Evolutionary conservation across 2,888 invertebrate species (phyloP).

Genomic region (Dryococelus australis): DNA sequence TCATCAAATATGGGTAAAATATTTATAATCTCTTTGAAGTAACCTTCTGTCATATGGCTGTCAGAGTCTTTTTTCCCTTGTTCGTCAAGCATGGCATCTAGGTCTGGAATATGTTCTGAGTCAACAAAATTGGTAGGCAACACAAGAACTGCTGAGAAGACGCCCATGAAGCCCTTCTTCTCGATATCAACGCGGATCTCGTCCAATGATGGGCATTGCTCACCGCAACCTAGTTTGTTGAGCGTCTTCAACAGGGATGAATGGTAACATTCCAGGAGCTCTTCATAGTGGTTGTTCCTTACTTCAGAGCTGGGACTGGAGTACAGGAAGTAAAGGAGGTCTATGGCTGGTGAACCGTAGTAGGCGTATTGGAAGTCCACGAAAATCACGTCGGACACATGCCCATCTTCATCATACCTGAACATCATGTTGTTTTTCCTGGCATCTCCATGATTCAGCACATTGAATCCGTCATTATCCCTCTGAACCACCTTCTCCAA

Average conservation of each 20-base stretch:
- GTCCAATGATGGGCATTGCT: neutral
- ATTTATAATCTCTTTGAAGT: neutral
- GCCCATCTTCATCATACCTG: neutral
- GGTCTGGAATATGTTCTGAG: neutral
- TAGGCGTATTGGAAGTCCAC: neutral
- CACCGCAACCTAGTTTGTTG: neutral
- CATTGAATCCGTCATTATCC: neutral
- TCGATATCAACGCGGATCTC: neutral
- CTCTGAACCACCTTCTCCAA: neutral
- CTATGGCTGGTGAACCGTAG: neutral
- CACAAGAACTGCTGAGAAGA: neutral
- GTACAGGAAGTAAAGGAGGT: neutral
- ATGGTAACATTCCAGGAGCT: neutral
- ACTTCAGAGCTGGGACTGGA: slow-evolving; percentile 1
- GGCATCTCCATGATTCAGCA: slow-evolving; percentile 21
- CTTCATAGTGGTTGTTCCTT: neutral
- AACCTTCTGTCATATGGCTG: neutral
- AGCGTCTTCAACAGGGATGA: slow-evolving; percentile 4
- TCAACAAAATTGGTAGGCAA: neutral
- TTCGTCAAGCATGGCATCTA: neutral
- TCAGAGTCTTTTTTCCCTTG: neutral
- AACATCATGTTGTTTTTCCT: slow-evolving; percentile 23
- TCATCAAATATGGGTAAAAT: neutral
- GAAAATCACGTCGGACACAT: neutral
- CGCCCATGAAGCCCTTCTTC: neutral